Conservation (phyloP, 2,113 vertebrate genomes). For the Nyctibius bracteatus region DNA sequence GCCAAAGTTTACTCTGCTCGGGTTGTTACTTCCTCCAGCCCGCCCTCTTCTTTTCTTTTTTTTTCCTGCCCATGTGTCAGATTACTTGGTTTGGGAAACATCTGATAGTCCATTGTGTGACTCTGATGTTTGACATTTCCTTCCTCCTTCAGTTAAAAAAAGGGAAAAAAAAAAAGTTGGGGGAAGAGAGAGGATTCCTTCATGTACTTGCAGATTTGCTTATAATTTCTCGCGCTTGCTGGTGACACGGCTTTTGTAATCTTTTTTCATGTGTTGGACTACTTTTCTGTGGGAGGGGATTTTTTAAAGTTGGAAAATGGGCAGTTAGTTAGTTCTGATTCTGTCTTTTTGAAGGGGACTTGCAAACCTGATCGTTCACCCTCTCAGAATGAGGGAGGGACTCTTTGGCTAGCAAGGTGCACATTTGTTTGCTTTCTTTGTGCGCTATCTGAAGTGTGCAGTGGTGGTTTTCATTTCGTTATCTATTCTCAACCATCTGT, state of each 20-base stretch:
- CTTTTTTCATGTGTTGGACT: background rate
- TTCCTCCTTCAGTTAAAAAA: constrained; percentile 4
- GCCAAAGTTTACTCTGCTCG: background rate
- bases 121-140: constrained; percentile 41
- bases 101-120: constrained; percentile 33
- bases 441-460: background rate
- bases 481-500: background rate
- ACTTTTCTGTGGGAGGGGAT: background rate
- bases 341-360: background rate
- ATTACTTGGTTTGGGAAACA: constrained; percentile 34
- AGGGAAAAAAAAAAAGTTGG: background rate
- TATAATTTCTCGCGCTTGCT: background rate
- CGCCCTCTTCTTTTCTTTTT: background rate
- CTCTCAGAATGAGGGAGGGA: background rate
- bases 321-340: background rate
- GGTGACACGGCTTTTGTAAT: background rate
- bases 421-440: background rate
- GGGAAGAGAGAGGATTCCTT: background rate
- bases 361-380: background rate
- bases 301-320: background rate
- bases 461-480: background rate
- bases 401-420: background rate
- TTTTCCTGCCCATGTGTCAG: background rate
- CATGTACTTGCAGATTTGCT: background rate
- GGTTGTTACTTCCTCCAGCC: background rate